Base-by-base conservation (phyloP, 2,888 invertebrate genomes). In the Celastrina argiolus region DNA sequence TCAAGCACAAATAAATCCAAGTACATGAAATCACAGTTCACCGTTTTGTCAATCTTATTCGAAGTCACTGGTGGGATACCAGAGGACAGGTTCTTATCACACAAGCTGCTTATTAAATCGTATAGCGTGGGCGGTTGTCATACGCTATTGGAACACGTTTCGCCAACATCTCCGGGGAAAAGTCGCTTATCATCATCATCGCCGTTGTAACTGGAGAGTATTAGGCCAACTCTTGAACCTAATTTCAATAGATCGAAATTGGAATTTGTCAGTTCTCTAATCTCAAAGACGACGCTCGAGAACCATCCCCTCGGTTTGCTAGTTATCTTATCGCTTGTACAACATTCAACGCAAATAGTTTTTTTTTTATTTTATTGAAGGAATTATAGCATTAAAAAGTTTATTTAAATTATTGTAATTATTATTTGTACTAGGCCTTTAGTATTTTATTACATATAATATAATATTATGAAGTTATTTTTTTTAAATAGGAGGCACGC, bases 21-120 rank as follows among this genome's bases (percentile, higher is more conserved):
- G 36, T 10, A 36, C 36, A 10, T 36, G 36, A 36, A 36, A 10
- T 36, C 1, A 10, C 36, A 36, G 10, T 10, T 1, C 10, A 36
- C 36, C 36, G 36, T 36, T 36, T 36, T 36, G 36, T 12, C 36
- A 45, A 12, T 22, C 51, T 6, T 10, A 45, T 10, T 22, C 10
- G 51, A 51, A 51, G 51, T 8, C 31, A 31, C 45, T 26, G 51
- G 12, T 51, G 51, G 51, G 51, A 51, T 51, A 51, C 22, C 51
- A 22, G 51, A 26, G 51, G 51, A 51, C 51, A 51, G 51, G 51
- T 51, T 51, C 51, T 51, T 51, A 51, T 51, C 51, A 51, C 36
- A 36, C 22, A 51, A 26, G 51, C 51, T 7, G 51, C 51, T 51
- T 51, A 51, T 22, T 51, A 22, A 51, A 51, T 51, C 51, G 45